A percentile compares a stretch with the other conserved stretches of the same genome.
Evolutionary conservation across 2,888 invertebrate genomes (phyloP).

Genomic region (Acanthosepion lycidas): DNA sequence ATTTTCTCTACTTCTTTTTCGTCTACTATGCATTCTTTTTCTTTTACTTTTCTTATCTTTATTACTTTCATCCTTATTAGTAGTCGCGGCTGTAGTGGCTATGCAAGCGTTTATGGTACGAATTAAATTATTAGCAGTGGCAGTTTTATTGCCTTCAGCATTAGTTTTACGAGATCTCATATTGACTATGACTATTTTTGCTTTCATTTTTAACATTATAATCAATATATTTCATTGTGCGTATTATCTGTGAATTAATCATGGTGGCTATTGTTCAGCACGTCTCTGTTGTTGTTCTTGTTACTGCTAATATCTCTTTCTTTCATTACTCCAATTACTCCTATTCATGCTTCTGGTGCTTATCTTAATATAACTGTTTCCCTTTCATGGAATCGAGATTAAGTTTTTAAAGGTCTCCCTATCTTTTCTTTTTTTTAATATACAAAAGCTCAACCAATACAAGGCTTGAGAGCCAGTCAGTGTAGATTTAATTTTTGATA

Average conservation of each 20-base stretch:
- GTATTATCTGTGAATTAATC: not conserved
- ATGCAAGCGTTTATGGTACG: not conserved
- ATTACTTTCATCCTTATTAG: too few relatives aligned
- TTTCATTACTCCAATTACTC: not conserved
- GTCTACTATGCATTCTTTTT: too few relatives aligned
- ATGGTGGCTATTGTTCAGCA: not conserved
- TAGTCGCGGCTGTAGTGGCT: not conserved
- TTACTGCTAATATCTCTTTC: not conserved
- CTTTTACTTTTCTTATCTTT: too few relatives aligned
- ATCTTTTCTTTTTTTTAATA: not conserved
- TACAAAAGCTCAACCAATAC: too few relatives aligned
- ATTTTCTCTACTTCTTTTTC: too few relatives aligned
- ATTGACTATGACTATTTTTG: constrained; percentile 9
- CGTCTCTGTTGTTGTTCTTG: not conserved
- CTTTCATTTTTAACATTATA: not conserved
- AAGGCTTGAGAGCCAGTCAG: too few relatives aligned
- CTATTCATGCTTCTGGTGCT: not conserved
- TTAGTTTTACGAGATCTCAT: not conserved
- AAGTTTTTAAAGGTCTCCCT: not conserved
- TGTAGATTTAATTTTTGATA: too few relatives aligned
- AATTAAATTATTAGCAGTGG: constrained; percentile 33
- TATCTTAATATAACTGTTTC: not conserved
- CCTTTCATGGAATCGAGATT: not conserved
- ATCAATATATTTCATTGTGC: not conserved
- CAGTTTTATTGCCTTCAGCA: not conserved